phyloP scores from a whole-genome alignment of 2,888 invertebrate genomes.

The Mythimna impura region DNA sequence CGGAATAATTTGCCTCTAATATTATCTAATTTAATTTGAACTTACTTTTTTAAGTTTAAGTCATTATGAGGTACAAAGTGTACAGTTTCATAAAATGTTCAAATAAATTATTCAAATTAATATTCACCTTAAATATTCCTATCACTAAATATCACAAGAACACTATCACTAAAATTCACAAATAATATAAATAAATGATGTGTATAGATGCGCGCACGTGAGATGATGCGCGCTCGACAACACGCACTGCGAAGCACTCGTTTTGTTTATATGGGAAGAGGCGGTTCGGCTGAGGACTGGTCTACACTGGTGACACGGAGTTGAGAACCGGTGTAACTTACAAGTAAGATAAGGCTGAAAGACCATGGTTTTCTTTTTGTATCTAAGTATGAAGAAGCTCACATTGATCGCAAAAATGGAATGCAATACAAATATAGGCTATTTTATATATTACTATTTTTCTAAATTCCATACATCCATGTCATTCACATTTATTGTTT shows the following conservation, averaged over 20 bases:
- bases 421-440: neutral
- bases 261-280: constrained; percentile 74
- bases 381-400: neutral
- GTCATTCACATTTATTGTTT: neutral
- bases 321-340: neutral
- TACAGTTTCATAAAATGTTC: too few species aligned
- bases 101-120: neutral
- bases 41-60: neutral
- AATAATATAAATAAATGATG: constrained; percentile 49
- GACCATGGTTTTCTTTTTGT: too few species aligned
- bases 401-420: neutral
- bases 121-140: constrained; percentile 43
- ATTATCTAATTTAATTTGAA: neutral
- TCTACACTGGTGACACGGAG: constrained; percentile 29
- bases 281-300: constrained; percentile 33
- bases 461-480: too few species aligned
- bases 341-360: neutral
- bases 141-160: constrained; percentile 42
- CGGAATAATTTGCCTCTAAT: neutral
- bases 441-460: too few species aligned
- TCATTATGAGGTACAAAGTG: too few species aligned
- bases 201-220: constrained; percentile 69
- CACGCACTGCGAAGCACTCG: constrained; percentile 67
- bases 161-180: constrained; percentile 59
- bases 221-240: constrained; percentile 71